Evolutionary conservation across 2,888 invertebrate genomes (phyloP).

Genomic region (Automeris io): DNA sequence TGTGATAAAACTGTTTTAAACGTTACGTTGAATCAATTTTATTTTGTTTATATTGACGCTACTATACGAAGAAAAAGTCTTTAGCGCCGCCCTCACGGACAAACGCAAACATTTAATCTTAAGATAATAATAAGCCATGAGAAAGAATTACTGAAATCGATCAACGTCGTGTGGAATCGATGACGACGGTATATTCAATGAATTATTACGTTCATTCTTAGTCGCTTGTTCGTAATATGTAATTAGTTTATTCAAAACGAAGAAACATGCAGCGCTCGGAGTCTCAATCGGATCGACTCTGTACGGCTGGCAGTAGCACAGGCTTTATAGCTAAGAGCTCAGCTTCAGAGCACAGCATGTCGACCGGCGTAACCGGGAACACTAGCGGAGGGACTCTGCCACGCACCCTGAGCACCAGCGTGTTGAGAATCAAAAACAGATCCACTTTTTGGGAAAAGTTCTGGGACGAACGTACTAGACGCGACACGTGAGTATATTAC

Average conservation of each 20-base stretch:
- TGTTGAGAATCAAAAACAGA: constrained; percentile 85
- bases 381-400: constrained; percentile 76
- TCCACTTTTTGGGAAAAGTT: constrained; percentile 92
- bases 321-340: constrained; percentile 64
- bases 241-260: constrained; percentile 24
- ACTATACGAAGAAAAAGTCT: constrained; percentile 16
- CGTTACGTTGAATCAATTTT: constrained; percentile 21
- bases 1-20: constrained; percentile 25
- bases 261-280: constrained; percentile 71
- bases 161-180: constrained; percentile 11
- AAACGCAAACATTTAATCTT: neutral
- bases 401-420: constrained; percentile 86
- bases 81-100: neutral
- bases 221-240: constrained; percentile 20
- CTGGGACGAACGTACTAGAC: constrained; percentile 82
- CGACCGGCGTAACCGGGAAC: constrained; percentile 66
- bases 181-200: constrained; percentile 19
- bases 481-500: constrained; percentile 80
- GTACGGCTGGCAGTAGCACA: constrained; percentile 41
- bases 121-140: neutral
- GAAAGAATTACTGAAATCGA: neutral
- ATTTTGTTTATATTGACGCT: constrained; percentile 30
- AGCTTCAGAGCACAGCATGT: constrained; percentile 72
- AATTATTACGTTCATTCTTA: neutral
- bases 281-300: constrained; percentile 76